phyloP scores from a whole-genome alignment of 2,797 vertebrate genomes.

The Mormyrops attenuatus region DNA sequence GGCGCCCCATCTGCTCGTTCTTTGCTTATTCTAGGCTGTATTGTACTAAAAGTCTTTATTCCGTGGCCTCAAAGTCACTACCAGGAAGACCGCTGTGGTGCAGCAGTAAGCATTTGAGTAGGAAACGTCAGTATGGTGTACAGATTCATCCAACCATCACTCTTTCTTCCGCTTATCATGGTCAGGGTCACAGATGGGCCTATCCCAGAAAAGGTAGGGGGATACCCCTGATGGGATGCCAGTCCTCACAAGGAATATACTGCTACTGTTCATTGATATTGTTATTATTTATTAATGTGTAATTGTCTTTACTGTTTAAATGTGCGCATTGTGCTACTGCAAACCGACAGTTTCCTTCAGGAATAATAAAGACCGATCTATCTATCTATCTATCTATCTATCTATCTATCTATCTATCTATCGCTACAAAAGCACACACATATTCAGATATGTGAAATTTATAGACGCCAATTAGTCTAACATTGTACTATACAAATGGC shows the following conservation, averaged over 20 bases:
- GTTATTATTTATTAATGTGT: background rate
- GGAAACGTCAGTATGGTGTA: background rate
- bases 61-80: background rate
- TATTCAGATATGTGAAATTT: background rate
- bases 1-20: background rate
- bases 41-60: background rate
- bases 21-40: background rate
- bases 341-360: background rate
- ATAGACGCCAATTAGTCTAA: background rate
- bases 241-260: background rate
- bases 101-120: background rate
- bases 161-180: background rate
- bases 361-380: background rate
- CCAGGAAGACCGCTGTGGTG: background rate
- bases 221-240: background rate
- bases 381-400: too few species aligned
- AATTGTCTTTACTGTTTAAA: background rate
- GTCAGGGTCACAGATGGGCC: background rate
- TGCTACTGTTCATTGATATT: background rate
- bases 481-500: background rate
- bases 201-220: background rate
- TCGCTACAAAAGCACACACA: background rate
- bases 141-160: background rate
- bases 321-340: background rate
- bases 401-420: background rate